Evolutionary conservation across 2,797 vertebrate species (phyloP), one percentile per base, ranked within the genome.

Genomic region (Poeciliopsis presidionis): DNA sequence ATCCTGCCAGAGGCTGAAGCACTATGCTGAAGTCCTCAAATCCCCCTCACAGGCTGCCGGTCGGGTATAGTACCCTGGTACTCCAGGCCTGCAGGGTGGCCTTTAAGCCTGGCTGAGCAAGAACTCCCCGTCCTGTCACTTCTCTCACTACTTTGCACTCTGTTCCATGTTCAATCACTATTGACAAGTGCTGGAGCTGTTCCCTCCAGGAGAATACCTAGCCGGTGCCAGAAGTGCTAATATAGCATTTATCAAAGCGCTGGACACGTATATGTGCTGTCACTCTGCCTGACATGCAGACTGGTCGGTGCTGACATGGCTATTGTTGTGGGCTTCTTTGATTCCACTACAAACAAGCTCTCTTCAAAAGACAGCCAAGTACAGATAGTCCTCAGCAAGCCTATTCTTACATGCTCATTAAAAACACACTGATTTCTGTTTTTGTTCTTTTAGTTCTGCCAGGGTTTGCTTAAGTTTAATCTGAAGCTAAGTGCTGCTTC

Each of bases 51-150:
- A 82, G 88, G 89, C 43, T 81, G 92, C 80, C 51, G 43, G 78
- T 84, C 75, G 85, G 84, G 80, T 89, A 47, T 28, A 76, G 87
- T 90, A 91, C 92, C 92, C 92, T 91, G 91, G 93, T 92, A 95
- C 91, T 93, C 92, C 93, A 92, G 95, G 96, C 96, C 96, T 95
- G 87, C 94, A 92, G 95, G 96, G 94, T 96, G 96, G 95, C 96
- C 96, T 97, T 97, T 97, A 97, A 97, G 97, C 96, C 94, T 97
- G 95, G 96, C 92, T 95, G 95, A 97, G 93, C 96, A 96, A 91
- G 91, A 85, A 90, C 92, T 93, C 93, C 95, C 96, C 94, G 92
- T 95, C 95, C 95, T 93, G 92, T 95, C 95, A 94, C 94, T 93
- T 95, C 95, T 93, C 93, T 93, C 92, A 91, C 92, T 94, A 91